phyloP scores from a whole-genome alignment of 1,140 invertebrate genomes.

The Brachionus plicatilis region DNA sequence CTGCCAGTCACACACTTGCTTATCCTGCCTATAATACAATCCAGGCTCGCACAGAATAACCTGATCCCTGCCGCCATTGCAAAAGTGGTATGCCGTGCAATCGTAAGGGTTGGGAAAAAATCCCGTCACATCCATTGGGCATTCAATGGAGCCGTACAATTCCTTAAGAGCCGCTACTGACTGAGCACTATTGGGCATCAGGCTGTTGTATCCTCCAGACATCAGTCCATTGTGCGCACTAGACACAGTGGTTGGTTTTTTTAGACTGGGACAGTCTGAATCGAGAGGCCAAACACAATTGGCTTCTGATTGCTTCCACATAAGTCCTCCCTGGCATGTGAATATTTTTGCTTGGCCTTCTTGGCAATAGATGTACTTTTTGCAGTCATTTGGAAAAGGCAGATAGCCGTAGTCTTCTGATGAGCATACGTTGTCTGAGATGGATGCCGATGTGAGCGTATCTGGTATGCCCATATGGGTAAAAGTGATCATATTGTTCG shows the following conservation, averaged over 20 bases:
- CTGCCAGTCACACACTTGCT: slow-evolving; percentile 36
- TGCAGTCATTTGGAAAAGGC: slow-evolving; percentile 14
- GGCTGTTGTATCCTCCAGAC: background rate
- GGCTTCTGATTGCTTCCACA: slow-evolving; percentile 31
- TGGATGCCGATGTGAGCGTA: background rate
- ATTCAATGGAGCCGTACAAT: slow-evolving; percentile 34
- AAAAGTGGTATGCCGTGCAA: slow-evolving; percentile 40
- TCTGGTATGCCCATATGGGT: background rate
- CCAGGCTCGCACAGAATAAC: slow-evolving; percentile 30
- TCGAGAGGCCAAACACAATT: slow-evolving; percentile 41
- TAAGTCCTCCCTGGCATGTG: background rate
- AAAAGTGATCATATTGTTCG: background rate
- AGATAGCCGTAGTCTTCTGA: slow-evolving; percentile 22
- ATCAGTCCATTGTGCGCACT: background rate
- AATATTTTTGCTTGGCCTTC: slow-evolving; percentile 33
- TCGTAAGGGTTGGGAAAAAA: slow-evolving; percentile 38
- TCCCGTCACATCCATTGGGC: background rate
- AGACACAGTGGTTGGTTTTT: background rate
- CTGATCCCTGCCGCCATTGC: slow-evolving; percentile 29
- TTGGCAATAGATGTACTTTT: slow-evolving; percentile 39
- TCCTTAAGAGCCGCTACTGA: background rate
- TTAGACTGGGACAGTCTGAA: slow-evolving; percentile 36
- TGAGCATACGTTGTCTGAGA: background rate
- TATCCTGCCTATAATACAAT: slow-evolving; percentile 30
- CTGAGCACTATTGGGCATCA: slow-evolving; percentile 12